These are phyloP conservation scores for Felis chaus DNA, from an alignment of 2,113 vertebrate species.

Conservation along the genomic window DNA sequence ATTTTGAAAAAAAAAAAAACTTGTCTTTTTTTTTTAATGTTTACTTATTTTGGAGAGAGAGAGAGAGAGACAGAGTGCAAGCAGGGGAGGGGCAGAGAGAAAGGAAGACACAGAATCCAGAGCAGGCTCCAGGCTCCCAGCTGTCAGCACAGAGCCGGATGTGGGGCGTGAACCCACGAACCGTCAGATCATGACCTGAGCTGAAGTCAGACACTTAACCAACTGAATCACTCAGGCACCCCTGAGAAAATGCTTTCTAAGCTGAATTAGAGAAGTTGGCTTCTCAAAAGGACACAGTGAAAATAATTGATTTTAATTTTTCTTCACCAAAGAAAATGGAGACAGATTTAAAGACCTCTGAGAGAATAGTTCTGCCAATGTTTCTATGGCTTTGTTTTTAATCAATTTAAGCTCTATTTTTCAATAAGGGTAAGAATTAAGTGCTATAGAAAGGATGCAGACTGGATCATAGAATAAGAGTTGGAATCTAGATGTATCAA, in stretches of 20 bases:
- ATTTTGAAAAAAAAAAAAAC: not conserved
- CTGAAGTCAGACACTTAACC: no score
- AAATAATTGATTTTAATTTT: not conserved
- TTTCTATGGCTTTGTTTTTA: not conserved
- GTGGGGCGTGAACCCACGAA: no score
- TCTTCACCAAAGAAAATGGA: constrained; percentile 22
- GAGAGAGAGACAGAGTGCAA: no score
- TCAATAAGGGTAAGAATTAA: not conserved
- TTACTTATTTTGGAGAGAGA: no score
- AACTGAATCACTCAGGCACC: no score
- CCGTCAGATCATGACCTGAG: no score
- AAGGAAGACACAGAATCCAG: no score
- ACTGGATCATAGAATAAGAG: not conserved
- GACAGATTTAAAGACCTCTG: not conserved
- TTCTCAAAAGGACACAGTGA: not conserved
- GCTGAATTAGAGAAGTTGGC: not conserved
- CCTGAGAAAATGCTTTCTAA: not conserved
- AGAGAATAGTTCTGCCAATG: not conserved
- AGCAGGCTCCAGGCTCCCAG: no score
- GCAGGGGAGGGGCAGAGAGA: no score
- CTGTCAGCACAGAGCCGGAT: no score
- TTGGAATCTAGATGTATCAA: not conserved
- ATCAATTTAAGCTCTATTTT: not conserved
- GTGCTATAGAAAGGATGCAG: not conserved
- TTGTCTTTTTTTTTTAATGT: no score